Evolutionary conservation across 1,140 invertebrate species (phyloP).

Genomic region (Nixonia krombeini): DNA sequence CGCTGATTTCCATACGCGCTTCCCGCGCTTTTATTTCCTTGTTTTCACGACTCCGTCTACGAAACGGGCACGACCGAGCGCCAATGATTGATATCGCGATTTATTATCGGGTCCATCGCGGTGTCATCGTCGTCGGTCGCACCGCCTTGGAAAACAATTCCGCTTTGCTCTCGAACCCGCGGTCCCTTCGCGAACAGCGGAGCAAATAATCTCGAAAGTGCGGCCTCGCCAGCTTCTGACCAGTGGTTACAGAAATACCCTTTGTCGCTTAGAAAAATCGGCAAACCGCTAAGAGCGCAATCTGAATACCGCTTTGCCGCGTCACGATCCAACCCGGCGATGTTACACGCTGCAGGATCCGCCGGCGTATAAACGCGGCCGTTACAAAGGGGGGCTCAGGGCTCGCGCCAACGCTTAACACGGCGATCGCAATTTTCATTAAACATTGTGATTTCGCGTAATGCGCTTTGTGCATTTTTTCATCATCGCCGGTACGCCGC

Average conservation of each 20-base stretch:
- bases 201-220: slow-evolving; percentile 41
- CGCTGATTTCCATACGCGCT: no score
- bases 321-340: slow-evolving; percentile 64
- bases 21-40: no score
- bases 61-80: no score
- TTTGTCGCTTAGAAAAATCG: slow-evolving; percentile 66
- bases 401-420: slow-evolving; percentile 50
- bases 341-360: slow-evolving; percentile 57
- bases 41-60: no score
- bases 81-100: no score
- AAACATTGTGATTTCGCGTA: slow-evolving; percentile 71
- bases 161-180: slow-evolving; percentile 1
- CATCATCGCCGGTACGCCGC: slow-evolving; percentile 28
- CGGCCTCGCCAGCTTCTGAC: slow-evolving; percentile 57
- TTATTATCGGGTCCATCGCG: no score
- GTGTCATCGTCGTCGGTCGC: no score
- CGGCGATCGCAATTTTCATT: slow-evolving; percentile 65
- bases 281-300: slow-evolving; percentile 72
- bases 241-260: slow-evolving; percentile 64
- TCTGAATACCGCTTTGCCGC: slow-evolving; percentile 70
- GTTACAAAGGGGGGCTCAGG: neutral
- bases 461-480: slow-evolving; percentile 64
- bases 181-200: slow-evolving; percentile 19
- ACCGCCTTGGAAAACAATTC: slow-evolving; percentile 16
- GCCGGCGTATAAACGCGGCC: neutral